Evolutionary conservation across 1,140 invertebrate species (phyloP), one percentile per base, ranked within the genome.

Genomic region (Araneus ventricosus): DNA sequence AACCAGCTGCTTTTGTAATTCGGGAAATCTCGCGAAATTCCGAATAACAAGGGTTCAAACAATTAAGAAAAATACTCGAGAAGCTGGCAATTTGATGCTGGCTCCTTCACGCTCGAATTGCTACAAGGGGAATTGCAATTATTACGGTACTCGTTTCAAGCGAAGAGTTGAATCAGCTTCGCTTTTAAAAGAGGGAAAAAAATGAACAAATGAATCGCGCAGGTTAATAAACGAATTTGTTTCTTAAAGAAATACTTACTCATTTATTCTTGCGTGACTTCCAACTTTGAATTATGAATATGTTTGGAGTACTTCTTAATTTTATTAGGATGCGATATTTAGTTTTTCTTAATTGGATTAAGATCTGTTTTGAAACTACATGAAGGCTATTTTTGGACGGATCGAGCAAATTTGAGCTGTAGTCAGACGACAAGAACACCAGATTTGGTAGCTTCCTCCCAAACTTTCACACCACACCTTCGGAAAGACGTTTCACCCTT

Each of bases 11-110:
- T 37, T 27, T 37, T 87, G 85, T 63, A 87, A 87, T 67, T 87
- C 34, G 4, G 27, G 39, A 87, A 37, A 61, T 61, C 85, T 63
- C 27, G 52, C 30, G 34, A 87, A 87, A 63, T 39, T 52, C 27
- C 30, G 20, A 39, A 39, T 87, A 84, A 63, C 85, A 30, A 87
- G 59, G 59, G 57, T 39, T 17, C 17, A 37, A 87, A 57, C 85
- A 87, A 87, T 87, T 87, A 87, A 87, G 85, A 59, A 87, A 57
- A 87, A 87, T 39, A 63, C 45, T 14, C 27, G 41, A 86, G n/a
- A 59, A 86, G 41, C 22, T 34, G 41, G 34, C 52, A 45, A n/a
- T 84, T 84, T 52, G 80, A 41, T 52, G 80, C 39, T 6, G 39
- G 37, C 85, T 63, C 37, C 27, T 87, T 87, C 61, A 61, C 59